Percentiles rank a stretch among this genome's conserved stretches.
Evolutionary conservation across 1,140 invertebrate species (phyloP).

Genomic region (Holotrichia oblita): DNA sequence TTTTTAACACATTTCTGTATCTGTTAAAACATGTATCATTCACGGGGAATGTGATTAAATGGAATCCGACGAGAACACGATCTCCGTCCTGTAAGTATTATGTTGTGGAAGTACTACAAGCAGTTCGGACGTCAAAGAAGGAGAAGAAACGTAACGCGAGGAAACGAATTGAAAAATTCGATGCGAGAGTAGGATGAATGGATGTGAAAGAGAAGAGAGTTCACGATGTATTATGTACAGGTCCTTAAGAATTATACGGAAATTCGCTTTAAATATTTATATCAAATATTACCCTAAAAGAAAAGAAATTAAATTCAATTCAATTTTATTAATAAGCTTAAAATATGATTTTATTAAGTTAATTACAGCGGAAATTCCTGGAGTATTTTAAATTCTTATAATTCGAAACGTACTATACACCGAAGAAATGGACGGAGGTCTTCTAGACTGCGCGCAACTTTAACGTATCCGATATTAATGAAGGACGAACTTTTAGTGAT

Average conservation of each 20-base stretch:
- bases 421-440: no score
- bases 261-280: no score
- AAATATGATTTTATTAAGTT: no score
- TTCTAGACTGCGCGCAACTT: constrained; percentile 44
- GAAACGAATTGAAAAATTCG: not conserved
- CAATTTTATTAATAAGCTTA: no score
- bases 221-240: no score
- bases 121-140: not conserved
- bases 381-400: no score
- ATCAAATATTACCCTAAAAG: no score
- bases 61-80: constrained; percentile 45
- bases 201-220: not conserved
- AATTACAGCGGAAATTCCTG: no score
- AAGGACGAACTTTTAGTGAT: constrained; percentile 38
- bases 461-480: constrained; percentile 42
- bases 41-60: constrained; percentile 50
- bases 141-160: not conserved
- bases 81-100: constrained; percentile 31
- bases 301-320: no score
- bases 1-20: constrained; percentile 50
- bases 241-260: no score
- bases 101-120: no score
- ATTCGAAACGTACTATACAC: no score
- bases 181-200: not conserved
- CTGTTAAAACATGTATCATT: constrained; percentile 46